Conservation (phyloP, 2,888 invertebrate genomes). For the Drosophila picticornis region DNA sequence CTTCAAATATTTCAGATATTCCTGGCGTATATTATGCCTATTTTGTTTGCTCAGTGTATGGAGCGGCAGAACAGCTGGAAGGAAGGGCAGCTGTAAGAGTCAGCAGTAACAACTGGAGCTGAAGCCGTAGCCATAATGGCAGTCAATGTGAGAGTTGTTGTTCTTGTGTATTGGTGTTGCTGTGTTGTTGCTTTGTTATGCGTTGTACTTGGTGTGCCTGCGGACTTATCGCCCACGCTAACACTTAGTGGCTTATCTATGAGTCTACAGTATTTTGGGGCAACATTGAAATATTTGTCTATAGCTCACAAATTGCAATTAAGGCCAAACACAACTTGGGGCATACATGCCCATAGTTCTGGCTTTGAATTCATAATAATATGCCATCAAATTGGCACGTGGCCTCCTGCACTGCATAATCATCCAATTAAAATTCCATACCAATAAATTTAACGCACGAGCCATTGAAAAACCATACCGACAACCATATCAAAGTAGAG, state of each 20-base stretch:
- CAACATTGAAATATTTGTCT: conserved; percentile 65
- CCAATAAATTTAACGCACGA: conserved; percentile 75
- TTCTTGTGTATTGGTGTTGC: conserved; percentile 1
- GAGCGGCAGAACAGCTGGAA: neutral
- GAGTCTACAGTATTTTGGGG: conserved; percentile 55
- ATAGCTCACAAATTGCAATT: conserved; percentile 45
- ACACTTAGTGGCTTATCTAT: conserved; percentile 68
- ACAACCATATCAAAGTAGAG: conserved; percentile 22
- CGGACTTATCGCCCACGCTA: conserved; percentile 58
- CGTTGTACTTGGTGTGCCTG: conserved; percentile 24
- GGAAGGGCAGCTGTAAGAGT: neutral
- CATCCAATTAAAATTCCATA: conserved; percentile 78
- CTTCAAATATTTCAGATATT: neutral
- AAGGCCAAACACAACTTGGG: conserved; percentile 13
- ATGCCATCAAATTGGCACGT: conserved; percentile 66
- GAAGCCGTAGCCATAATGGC: conserved; percentile 37
- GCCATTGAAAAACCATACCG: conserved; percentile 50
- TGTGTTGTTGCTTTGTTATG: conserved; percentile 19
- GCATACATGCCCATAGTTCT: conserved; percentile 31
- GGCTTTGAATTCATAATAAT: conserved; percentile 59
- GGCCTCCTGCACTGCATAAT: conserved; percentile 63
- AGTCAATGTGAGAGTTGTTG: conserved; percentile 36
- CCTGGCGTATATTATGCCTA: neutral
- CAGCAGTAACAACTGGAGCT: conserved; percentile 16
- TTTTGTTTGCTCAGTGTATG: neutral